Base-by-base conservation (phyloP, 2,888 invertebrate genomes). In the Drosophila pegasa region DNA sequence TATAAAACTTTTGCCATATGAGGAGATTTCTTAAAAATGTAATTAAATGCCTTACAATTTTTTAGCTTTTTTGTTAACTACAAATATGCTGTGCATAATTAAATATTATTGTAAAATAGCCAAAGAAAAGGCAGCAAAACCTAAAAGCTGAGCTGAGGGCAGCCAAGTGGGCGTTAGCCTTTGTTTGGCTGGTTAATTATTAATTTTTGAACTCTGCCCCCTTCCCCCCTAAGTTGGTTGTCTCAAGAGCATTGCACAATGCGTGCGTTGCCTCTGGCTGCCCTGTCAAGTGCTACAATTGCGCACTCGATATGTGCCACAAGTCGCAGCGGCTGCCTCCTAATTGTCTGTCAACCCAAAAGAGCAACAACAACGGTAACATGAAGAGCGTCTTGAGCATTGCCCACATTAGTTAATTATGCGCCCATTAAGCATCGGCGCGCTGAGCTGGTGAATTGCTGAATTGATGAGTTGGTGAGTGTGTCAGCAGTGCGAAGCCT, bases 371-470 rank as follows among this genome's bases (percentile, higher is more conserved):
- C 35, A n/a, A 33, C n/a, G n/a, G 56, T 52, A 63, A 58, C 51
- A 43, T 59, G 45, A 63, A 61, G 45, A 63, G 54, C 22, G 43
- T 22, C 18, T 22, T 12, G 31, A 71, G 48, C 40, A 57, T 77
- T 72, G 78, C 74, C 78, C 81, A 78, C 88, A 79, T 84, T 84
- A 78, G 85, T 87, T 85, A 88, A 88, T 85, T 85, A 85, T 84
- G 85, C 85, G 72, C 55, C 67, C 69, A 84, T 85, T 87, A 85
- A 71, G 84, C 73, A 40, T 64, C 66, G 18, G 18, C 27, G 59
- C 38, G 37, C 55, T 58, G 47, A 63, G 64, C 57, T 79, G 71
- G 55, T 69, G 50, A 71, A 72, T 47, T 41, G 54, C 52, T 61
- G 73, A 58, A 61, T 48, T 48, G 47, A 25, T 59, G 63, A 62